Conservation (phyloP, 2,113 vertebrate genomes). For the Pholis gunnellus region DNA sequence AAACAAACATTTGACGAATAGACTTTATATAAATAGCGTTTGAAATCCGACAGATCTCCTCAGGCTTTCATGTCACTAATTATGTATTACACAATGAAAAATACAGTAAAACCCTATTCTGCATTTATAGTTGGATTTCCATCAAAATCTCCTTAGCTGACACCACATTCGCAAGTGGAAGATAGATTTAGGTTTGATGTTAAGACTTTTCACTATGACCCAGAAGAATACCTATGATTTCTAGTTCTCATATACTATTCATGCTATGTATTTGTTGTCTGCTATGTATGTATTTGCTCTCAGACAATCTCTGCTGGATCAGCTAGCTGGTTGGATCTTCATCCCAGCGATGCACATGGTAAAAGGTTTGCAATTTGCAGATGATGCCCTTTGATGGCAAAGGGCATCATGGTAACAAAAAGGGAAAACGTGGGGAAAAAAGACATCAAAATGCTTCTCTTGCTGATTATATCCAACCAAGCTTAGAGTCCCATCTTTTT, state of each 20-base stretch:
- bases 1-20: no score
- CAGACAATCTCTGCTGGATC: conserved; percentile 39
- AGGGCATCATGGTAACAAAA: conserved; percentile 11
- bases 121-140: not conserved
- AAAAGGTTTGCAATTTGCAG: conserved; percentile 37
- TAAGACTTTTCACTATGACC: conserved; percentile 16
- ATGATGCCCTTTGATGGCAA: conserved; percentile 28
- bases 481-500: conserved; percentile 31
- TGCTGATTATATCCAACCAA: conserved; percentile 17
- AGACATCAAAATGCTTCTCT: conserved; percentile 23
- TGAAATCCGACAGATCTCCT: no score
- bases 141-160: not conserved
- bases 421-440: not conserved
- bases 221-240: conserved; percentile 3
- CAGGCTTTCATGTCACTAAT: not conserved
- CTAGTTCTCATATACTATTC: conserved; percentile 38
- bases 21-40: no score
- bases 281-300: conserved; percentile 16
- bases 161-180: not conserved
- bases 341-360: conserved; percentile 2
- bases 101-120: not conserved
- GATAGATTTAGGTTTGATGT: conserved; percentile 20
- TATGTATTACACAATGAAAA: not conserved
- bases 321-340: conserved; percentile 21
- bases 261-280: conserved; percentile 37